These are phyloP conservation scores for Gambusia affinis DNA, from an alignment of 2,113 vertebrate genomes.

Conservation along the genomic window DNA sequence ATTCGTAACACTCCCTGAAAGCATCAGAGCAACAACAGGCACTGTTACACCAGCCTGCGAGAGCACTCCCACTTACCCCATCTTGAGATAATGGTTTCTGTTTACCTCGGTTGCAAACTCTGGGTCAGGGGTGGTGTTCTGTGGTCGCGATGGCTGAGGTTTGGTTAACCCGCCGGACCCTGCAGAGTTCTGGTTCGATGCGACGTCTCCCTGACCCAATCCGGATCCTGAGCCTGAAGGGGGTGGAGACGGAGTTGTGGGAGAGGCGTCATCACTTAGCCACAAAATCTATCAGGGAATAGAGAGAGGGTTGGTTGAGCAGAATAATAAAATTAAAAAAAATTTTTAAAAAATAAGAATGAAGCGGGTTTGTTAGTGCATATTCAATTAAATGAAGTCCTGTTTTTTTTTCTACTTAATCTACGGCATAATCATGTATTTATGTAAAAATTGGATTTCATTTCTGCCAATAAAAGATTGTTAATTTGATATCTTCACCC, in stretches of 20 bases:
- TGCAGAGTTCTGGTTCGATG: slow-evolving; percentile 50
- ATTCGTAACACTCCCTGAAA: slow-evolving; percentile 87
- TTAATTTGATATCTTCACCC: neutral
- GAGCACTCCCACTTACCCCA: neutral
- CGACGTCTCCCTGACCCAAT: slow-evolving; percentile 49
- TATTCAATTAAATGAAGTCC: no score
- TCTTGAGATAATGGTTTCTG: neutral
- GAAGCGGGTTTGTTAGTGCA: neutral
- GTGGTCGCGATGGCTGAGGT: slow-evolving; percentile 70
- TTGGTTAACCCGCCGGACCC: slow-evolving; percentile 74
- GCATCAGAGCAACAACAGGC: neutral
- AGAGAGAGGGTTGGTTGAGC: neutral
- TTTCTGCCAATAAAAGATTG: neutral
- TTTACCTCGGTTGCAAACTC: slow-evolving; percentile 85
- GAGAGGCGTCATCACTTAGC: slow-evolving; percentile 81
- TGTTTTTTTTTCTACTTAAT: no score
- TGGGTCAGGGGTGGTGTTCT: slow-evolving; percentile 80
- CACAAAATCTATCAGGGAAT: slow-evolving; percentile 80
- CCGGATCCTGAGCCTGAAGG: slow-evolving; percentile 50
- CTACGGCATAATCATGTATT: no score
- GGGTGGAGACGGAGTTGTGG: slow-evolving; percentile 63
- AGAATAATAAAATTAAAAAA: neutral
- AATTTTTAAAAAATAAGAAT: neutral
- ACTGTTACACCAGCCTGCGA: neutral
- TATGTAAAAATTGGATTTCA: neutral